Evolutionary conservation across 1,140 invertebrate genomes (phyloP), one percentile per base, ranked within the genome.

Genomic region (Olivierus martensii): DNA sequence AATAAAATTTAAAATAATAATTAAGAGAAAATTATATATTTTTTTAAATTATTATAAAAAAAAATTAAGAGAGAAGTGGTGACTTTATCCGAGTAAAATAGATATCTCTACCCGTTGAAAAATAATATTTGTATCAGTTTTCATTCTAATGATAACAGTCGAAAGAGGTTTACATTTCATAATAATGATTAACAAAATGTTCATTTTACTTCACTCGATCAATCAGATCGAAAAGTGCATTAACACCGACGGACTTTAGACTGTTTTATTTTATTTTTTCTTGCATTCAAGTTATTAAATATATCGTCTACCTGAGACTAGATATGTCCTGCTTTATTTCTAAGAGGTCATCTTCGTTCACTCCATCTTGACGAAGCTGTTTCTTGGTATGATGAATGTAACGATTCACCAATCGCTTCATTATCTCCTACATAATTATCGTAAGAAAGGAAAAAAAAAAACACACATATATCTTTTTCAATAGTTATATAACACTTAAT

Each of bases 251-350:
- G 28, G 28, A 28, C 28, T 28, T 6, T 28, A 9, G 9, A 6
- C 28, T 28, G 4, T n/a, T n/a, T n/a, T n/a, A 4, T 2, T 9
- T 9, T 17, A 4, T 18, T 3, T 43, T 43, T 18, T 43, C 41
- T 9, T 43, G 9, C 17, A 39, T 17, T 39, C 12, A 17, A 39
- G 38, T 18, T 43, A 43, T 43, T 18, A 43, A 43, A 43, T 17
- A 43, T 43, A 43, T 43, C 12, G 5, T 28, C 11, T 57, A 75
- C 73, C 75, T 69, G n/a, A 77, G 63, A 65, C 74, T 76, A 14
- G 73, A 75, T 2, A 77, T 77, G 59, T 77, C 75, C 56, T 77
- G 75, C 64, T 77, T 77, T 38, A 77, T 77, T 61, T 77, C 75
- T 18, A 75, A 61, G n/a, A 77, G 59, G 58, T 77, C 75, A 52